Base-by-base conservation (phyloP, 2,888 invertebrate genomes). In the Argynnis bischoffii region DNA sequence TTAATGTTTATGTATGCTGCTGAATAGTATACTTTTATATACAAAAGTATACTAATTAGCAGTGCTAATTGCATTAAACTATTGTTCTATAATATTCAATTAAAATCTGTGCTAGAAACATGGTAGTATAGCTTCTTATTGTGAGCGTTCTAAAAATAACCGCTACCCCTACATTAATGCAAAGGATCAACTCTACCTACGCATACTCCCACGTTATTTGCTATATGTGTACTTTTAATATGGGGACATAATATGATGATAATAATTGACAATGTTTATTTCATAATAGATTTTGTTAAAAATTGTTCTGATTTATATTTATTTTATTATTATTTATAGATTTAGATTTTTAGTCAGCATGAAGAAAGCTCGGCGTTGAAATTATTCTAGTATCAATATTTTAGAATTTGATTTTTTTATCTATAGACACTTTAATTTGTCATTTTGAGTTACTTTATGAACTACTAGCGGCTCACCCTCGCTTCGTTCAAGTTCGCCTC, bases 191-290 rank as follows among this genome's bases (percentile, higher is more conserved):
- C 54, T 57, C 64, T 56, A 55, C 70, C 70, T 70, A 68, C 66
- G 64, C 63, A 54, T 46, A 53, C 70, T 60, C 70, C 70, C 63
- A 68, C 70, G 54, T 55, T 69, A 66, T 70, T 68, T 70, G 68
- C 66, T 69, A 67, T 66, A 66, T 47, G 56, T 64, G 54, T 70
- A 70, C 67, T 63, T 72, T 68, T 70, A 63, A 68, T 70, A 67
- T 35, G 55, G 35, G 54, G n/a, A 64, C 64, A 59, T 67, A 48
- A 41, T 41, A 67, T 67, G 46, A 56, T 54, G 66, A 67, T 65
- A 48, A n/a, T 59, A 47, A 59, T 47, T 26, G 47, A 15, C 57
- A 48, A 26, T 48, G 26, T 46, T 26, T 48, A 41, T 41, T 41
- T n/a, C 26, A 55, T 55, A 55, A 35, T 31, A n/a, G 55, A 41